Evolutionary conservation across 2,888 invertebrate species (phyloP).

Genomic region (Trissolcus japonicus): DNA sequence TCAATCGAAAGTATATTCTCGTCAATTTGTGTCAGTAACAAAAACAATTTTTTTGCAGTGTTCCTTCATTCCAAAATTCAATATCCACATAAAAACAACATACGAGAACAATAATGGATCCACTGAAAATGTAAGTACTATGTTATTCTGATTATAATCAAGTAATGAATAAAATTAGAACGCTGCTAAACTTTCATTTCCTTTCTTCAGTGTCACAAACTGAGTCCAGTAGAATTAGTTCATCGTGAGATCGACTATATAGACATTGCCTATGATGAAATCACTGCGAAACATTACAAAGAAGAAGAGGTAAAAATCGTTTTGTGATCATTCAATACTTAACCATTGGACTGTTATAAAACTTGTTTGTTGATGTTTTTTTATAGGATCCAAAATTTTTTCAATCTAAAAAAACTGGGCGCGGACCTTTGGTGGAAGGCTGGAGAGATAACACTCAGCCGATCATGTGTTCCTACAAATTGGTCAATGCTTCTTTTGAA

Average conservation of each 20-base stretch:
- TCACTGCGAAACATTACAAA: conserved; percentile 91
- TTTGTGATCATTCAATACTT: neutral
- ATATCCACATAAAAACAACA: conserved; percentile 89
- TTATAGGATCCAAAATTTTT: conserved; percentile 86
- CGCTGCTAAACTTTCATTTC: neutral
- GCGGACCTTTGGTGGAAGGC: conserved; percentile 90
- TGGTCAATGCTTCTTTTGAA: conserved; percentile 91
- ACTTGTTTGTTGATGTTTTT: neutral
- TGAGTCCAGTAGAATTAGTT: conserved; percentile 85
- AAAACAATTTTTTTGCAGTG: conserved; percentile 79
- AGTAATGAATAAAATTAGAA: conserved; percentile 1
- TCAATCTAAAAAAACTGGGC: conserved; percentile 87
- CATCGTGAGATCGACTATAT: conserved; percentile 86
- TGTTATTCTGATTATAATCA: neutral
- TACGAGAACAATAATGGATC: conserved; percentile 93
- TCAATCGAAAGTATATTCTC: neutral
- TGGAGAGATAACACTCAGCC: conserved; percentile 87
- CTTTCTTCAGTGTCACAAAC: conserved; percentile 82
- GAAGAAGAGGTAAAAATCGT: conserved; percentile 81
- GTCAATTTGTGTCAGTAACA: neutral
- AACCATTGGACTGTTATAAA: neutral
- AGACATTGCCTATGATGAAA: conserved; percentile 92
- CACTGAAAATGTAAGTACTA: conserved; percentile 89
- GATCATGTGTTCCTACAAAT: conserved; percentile 95
- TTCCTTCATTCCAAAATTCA: conserved; percentile 91